Base-by-base conservation (phyloP, 2,888 invertebrate species). In the Cosmia pyralina region DNA sequence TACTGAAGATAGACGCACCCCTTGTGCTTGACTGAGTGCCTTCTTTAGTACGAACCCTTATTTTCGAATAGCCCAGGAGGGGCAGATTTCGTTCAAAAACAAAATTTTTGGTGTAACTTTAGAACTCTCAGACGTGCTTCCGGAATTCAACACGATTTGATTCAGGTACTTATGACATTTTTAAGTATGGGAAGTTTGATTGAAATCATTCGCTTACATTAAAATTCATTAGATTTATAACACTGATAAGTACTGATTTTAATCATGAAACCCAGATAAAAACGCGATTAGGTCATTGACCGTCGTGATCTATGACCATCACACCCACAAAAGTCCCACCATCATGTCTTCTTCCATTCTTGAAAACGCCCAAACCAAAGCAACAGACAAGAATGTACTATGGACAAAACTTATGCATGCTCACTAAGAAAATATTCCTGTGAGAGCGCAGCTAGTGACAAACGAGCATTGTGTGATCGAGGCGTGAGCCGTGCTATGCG, bases 11-110 rank as follows among this genome's bases (percentile, higher is more conserved):
- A 44, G 72, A 38, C 78, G 41, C 65, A 50, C 79, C 73, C 79
- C 79, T 68, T 19, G 55, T 52, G 60, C 63, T 34, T 28, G 50
- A 65, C 79, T 79, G 60, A 78, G 79, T 79, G 55, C 79, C 73
- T 68, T 63, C 67, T 55, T 78, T 52, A 65, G 59, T 64, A 58
- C 13, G 53, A 41, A 68, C 68, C 78, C 79, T 55, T 78, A 73
- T 48, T 59, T 53, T 48, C 6, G 6, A 15, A 15, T 28, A 44
- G 41, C 57, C 57, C 28, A 66, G 64, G 34, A 55, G 78, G 48
- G 66, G 34, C 41, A n/a, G 0, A 60, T 15, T 19, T 65, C 41
- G 48, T 53, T 57, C 17, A 19, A 44, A 64, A 64, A 46, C 17
- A 52, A 22, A 4, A 8, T 38, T 46, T 13, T 15, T 38, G 1